Evolutionary conservation across 2,797 vertebrate genomes (phyloP).

Genomic region (Crenuchus spilurus): DNA sequence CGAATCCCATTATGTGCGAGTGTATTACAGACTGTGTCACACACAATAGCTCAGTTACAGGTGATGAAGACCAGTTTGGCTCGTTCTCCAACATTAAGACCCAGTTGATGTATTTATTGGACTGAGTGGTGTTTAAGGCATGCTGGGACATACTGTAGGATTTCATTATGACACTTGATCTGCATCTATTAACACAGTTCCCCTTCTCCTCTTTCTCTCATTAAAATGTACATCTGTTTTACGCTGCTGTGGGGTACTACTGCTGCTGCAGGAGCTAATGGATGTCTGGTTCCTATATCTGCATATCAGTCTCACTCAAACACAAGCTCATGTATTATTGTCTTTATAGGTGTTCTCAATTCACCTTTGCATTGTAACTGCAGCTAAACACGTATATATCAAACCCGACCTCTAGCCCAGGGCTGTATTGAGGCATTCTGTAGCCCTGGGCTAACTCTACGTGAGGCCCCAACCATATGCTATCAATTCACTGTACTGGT

Average conservation of each 20-base stretch:
- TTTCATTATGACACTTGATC: conserved; percentile 64
- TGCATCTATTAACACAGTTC: conserved; percentile 64
- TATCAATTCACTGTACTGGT: too few species aligned
- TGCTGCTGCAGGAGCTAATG: conserved; percentile 50
- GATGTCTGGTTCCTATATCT: conserved; percentile 60
- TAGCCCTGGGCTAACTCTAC: too few species aligned
- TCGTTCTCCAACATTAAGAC: conserved; percentile 1
- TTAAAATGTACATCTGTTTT: conserved; percentile 74
- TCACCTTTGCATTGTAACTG: background rate
- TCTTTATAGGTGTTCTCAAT: conserved; percentile 1
- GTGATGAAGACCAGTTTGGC: conserved; percentile 18
- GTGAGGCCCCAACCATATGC: too few species aligned
- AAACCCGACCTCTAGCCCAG: too few species aligned
- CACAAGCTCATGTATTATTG: conserved; percentile 34
- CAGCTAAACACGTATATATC: too few species aligned
- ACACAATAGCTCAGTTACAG: conserved; percentile 14
- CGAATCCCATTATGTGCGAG: background rate
- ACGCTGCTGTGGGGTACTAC: conserved; percentile 49
- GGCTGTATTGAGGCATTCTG: too few species aligned
- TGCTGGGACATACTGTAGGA: conserved; percentile 55
- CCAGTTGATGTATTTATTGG: conserved; percentile 20
- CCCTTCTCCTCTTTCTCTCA: conserved; percentile 65
- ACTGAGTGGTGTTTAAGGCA: conserved; percentile 2
- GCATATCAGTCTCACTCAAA: too few species aligned
- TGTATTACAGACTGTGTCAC: conserved; percentile 12